Evolutionary conservation across 1,140 invertebrate genomes (phyloP), one percentile per base, ranked within the genome.

Genomic region (Euschistus heros): DNA sequence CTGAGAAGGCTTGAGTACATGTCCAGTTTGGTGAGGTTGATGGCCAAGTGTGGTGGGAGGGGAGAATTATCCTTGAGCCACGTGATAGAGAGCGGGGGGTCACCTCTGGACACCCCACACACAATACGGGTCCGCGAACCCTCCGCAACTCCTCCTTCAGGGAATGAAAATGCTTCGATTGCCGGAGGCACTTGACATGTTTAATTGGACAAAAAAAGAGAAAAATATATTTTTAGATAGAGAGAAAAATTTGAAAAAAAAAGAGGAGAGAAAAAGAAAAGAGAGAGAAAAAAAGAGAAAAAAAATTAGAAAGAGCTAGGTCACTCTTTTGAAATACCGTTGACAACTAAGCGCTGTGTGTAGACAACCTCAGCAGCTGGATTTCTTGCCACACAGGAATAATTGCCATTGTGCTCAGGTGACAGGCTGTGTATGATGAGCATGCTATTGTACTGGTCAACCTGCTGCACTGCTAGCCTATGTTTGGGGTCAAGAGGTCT

Each of bases 81-180:
- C 74, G 81, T 80, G 74, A 90, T 84, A 69, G 81, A 81, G 30
- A 90, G 75, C 47, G 88, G 88, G 68, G 84, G 81, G 76, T 89
- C 87, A 69, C 88, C 88, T 71, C 85, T 83, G 75, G 86, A 87
- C 70, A 92, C 87, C 70, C 87, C 86, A 79, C 90, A 93, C 70
- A 91, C 86, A 72, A 89, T 84, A 71, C 88, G 83, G 59, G 89
- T 89, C 74, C 89, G 82, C 81, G 90, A 87, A 74, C 87, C 89
- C 80, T 91, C 88, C 73, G 84, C 83, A 72, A 91, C 82, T 73
- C 85, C 86, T 75, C 87, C 83, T 52, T 46, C 66, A 81, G 87
- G 86, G 79, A 88, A 88, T 79, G 80, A 83, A 83, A 89, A 89
- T 77, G 86, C 86, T 81, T 87, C 86, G 82, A 89, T 87, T 80